Evolutionary conservation across 2,888 invertebrate species (phyloP), one percentile per base, ranked within the genome.

Genomic region (Lissocephala sabroskyi): DNA sequence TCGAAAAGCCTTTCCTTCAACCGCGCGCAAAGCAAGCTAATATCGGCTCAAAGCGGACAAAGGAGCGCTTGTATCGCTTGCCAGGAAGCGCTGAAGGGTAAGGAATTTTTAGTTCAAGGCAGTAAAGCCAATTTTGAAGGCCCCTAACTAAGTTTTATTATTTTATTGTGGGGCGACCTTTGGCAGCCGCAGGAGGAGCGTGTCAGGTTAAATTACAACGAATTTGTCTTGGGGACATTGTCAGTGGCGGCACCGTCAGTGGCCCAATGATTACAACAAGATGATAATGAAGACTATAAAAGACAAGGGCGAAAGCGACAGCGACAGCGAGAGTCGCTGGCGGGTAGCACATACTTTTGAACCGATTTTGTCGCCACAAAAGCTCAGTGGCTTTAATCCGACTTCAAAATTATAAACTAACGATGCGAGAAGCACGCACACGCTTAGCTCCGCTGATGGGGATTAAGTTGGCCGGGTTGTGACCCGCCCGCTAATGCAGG

Each of bases 391-490:
- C 73, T 75, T n/a, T 78, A 78, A 73, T 75, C 76, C 73, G 78
- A 73, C 73, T 78, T 73, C 64, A 68, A 77, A 74, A 74, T 74
- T 74, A 79, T 79, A 74, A 70, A 79, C 79, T 77, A 79, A 77
- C 77, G 79, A 76, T 77, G 46, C 61, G 52, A 49, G 54, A 56
- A 59, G 35, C 16, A 32, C 17, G 30, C n/a, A 48, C 17, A 14
- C 40, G 28, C 33, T 43, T 13, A 13, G 35, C 35, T 16, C 14
- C 9, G 30, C 5, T 2, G 65, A 46, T 54, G 65, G 65, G 77
- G 68, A 70, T 70, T 70, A 70, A 70, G 68, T 74, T 70, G 23
- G 23, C 16, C 74, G 75, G 71, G 23, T 23, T 77, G 59, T 70
- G 68, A 70, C 77, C 75, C 68, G 71, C 77, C 60, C 60, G 37